phyloP scores from a whole-genome alignment of 1,140 invertebrate species.

The Stenopsyche tienmushanensis region DNA sequence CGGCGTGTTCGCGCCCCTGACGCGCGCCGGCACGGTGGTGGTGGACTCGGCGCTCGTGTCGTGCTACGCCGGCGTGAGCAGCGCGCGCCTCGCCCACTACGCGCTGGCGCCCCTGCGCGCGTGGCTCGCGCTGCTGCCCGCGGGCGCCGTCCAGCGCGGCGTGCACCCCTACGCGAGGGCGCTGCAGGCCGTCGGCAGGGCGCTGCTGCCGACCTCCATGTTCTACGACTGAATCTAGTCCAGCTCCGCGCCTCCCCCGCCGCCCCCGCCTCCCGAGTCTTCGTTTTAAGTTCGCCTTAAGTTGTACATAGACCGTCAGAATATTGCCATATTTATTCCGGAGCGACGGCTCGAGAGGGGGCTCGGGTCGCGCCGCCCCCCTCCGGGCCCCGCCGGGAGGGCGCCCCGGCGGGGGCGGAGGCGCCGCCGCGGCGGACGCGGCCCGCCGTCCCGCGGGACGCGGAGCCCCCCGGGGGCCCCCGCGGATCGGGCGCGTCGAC shows the following conservation, averaged over 20 bases:
- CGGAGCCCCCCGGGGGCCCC: too few relatives aligned
- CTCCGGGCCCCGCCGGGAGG: too few relatives aligned
- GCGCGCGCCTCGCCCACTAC: constrained; percentile 80
- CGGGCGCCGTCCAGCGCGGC: constrained; percentile 53
- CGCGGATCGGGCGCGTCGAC: too few relatives aligned
- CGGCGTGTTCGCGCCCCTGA: constrained; percentile 91
- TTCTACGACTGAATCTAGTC: too few relatives aligned
- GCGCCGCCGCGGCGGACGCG: too few relatives aligned
- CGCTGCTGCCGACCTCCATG: constrained; percentile 64
- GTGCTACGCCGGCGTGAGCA: constrained; percentile 90
- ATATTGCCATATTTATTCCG: too few relatives aligned
- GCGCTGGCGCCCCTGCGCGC: constrained; percentile 78
- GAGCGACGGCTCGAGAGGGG: too few relatives aligned
- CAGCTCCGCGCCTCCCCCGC: background rate
- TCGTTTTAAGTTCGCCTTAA: too few relatives aligned
- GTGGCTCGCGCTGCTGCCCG: constrained; percentile 45
- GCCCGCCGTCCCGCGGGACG: too few relatives aligned
- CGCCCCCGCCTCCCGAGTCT: background rate
- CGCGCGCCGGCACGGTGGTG: constrained; percentile 80
- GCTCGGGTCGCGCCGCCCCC: too few relatives aligned
- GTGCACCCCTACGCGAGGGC: constrained; percentile 86
- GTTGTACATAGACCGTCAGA: too few relatives aligned
- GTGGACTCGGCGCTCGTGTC: constrained; percentile 90
- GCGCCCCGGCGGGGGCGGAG: too few relatives aligned
- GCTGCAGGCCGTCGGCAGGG: constrained; percentile 71